These are phyloP conservation scores for Penelope pileata DNA, from an alignment of 2,113 vertebrate species.

Conservation along the genomic window DNA sequence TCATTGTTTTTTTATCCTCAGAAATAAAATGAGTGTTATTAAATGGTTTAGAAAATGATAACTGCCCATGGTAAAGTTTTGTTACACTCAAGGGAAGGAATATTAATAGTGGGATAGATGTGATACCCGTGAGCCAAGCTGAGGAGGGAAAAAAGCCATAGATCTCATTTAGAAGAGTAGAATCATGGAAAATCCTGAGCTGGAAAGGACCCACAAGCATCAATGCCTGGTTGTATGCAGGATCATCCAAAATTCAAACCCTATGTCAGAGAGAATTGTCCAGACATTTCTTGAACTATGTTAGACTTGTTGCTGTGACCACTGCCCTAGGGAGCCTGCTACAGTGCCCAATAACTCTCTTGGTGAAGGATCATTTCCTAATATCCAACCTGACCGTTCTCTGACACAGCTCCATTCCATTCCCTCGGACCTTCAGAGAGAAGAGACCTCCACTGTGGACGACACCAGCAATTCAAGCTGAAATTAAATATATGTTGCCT, in stretches of 20 bases:
- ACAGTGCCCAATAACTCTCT: neutral
- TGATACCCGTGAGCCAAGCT: neutral
- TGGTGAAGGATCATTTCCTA: neutral
- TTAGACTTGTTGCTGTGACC: neutral
- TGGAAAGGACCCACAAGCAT: neutral
- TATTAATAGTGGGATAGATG: neutral
- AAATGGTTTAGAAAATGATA: slow-evolving; percentile 14
- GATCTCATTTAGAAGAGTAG: rapidly evolving
- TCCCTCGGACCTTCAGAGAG: neutral
- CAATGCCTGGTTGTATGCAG: neutral
- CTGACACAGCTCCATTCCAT: neutral
- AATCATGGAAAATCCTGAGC: neutral
- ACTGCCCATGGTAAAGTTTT: neutral
- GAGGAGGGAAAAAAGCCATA: neutral
- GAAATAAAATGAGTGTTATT: slow-evolving; percentile 18
- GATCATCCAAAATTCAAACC: neutral
- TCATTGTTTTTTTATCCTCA: slow-evolving; percentile 6
- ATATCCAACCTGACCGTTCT: neutral
- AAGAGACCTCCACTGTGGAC: neutral
- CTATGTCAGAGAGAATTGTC: neutral
- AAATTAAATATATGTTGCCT: neutral
- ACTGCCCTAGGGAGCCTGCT: neutral
- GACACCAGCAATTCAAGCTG: neutral
- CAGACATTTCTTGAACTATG: neutral
- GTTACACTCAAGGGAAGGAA: neutral